Evolutionary conservation across 2,797 vertebrate genomes (phyloP), one percentile per base, ranked within the genome.

Genomic region (Premnoplex brunnescens): DNA sequence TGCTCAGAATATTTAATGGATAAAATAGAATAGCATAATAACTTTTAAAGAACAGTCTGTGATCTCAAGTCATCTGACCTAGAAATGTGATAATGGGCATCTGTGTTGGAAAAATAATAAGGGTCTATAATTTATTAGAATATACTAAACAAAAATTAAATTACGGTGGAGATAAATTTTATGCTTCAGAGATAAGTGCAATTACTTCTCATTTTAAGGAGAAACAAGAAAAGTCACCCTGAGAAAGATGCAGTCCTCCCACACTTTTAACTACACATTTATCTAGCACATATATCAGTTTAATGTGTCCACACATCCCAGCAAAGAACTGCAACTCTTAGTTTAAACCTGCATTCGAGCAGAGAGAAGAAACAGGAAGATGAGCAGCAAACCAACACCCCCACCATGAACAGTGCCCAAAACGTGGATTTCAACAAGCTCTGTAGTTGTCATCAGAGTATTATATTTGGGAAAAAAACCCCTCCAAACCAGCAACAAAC

Each of bases 161-260:
- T 97, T 96, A 97, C 68, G 43, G 68, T 54, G 74, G 55, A 91
- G 94, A 97, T 97, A 98, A 96, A 96, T 96, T 95, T 93, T 93
- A 92, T 78, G 85, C 58, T 91, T 58, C 72, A 94, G 64, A 97
- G 97, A 98, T 97, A 98, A 98, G 76, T 91, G 90, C 85, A 97
- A 97, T 98, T 97, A 97, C 96, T 97, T 97, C 88, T 97, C 76
- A 96, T 97, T 97, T 97, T 88, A 94, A 97, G 96, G 91, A 75
- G 94, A 95, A 97, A 95, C 84, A 95, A 94, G 93, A 84, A 96
- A 96, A 95, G 85, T 95, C 96, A 95, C 93, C 81, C 94, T 73
- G 87, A 56, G 95, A 94, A 96, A 97, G 96, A 95, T 80, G 76
- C 93, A 91, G 82, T 93, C 95, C 97, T 97, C 96, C 97, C 91